Evolutionary conservation across 2,113 vertebrate species (phyloP).

Genomic region (Alligator sinensis): DNA sequence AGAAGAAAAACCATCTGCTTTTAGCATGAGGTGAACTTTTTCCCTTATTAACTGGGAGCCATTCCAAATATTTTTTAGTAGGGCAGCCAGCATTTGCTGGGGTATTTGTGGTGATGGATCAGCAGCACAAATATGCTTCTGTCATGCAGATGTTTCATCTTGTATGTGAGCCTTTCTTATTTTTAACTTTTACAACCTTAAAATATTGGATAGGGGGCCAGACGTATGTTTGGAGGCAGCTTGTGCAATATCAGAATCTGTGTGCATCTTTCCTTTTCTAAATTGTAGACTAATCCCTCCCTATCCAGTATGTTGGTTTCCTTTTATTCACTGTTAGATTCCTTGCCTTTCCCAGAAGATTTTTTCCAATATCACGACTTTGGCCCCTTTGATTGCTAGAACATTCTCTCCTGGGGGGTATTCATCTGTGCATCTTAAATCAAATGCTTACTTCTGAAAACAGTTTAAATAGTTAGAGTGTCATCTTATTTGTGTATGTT

Average conservation of each 20-base stretch:
- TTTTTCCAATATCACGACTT: neutral
- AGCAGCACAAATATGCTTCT: neutral
- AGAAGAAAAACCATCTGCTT: neutral
- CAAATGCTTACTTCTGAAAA: neutral
- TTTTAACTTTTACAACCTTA: neutral
- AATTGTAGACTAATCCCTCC: neutral
- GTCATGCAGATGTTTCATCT: neutral
- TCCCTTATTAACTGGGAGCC: neutral
- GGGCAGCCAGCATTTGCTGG: neutral
- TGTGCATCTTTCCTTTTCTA: neutral
- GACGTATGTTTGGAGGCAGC: neutral
- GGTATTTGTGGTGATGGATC: neutral
- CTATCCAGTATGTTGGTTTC: neutral
- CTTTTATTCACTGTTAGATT: neutral
- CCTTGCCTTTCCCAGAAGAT: neutral
- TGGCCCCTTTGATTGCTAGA: neutral
- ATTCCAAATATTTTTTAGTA: neutral
- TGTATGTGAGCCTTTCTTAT: neutral
- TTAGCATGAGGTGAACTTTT: neutral
- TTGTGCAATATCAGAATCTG: neutral
- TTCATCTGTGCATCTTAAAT: neutral
- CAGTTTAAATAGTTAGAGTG: neutral
- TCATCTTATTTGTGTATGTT: neutral
- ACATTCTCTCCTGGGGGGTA: neutral
- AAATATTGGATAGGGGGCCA: neutral